These are phyloP conservation scores for Temnothorax curvispinosus DNA, from an alignment of 1,140 invertebrate genomes.

Conservation along the genomic window DNA sequence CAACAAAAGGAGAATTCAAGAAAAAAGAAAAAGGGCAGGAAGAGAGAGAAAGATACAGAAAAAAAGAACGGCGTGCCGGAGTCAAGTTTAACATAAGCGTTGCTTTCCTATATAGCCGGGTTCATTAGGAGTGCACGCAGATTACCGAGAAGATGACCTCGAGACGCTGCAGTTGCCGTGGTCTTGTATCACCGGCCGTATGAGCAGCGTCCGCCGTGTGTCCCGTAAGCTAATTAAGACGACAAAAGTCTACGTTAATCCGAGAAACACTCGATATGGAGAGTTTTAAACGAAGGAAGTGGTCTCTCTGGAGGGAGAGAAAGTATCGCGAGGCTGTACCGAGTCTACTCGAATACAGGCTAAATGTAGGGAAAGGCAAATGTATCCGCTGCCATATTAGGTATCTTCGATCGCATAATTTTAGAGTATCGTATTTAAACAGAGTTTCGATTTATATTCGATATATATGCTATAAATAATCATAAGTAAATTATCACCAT, in stretches of 20 bases:
- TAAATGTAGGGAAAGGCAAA: not conserved
- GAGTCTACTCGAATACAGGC: constrained; percentile 6
- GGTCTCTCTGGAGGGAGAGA: constrained; percentile 21
- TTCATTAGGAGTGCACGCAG: constrained; percentile 77
- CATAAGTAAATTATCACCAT: not conserved
- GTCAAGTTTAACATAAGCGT: constrained; percentile 75
- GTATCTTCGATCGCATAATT: not conserved
- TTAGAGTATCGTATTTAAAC: not conserved
- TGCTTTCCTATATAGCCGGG: constrained; percentile 75
- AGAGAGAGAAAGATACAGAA: constrained; percentile 24
- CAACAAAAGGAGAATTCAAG: not conserved
- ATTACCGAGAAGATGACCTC: constrained; percentile 77
- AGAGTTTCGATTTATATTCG: not conserved
- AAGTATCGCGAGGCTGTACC: not conserved
- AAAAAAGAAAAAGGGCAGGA: constrained; percentile 34
- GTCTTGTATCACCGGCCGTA: constrained; percentile 65
- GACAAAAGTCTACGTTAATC: constrained; percentile 78
- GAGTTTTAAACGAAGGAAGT: constrained; percentile 48
- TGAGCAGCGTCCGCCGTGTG: constrained; percentile 65
- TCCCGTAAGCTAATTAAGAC: constrained; percentile 78
- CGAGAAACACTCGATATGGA: constrained; percentile 74
- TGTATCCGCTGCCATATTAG: constrained; percentile 12
- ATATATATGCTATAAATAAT: not conserved
- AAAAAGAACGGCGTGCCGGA: constrained; percentile 65
- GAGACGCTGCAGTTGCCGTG: constrained; percentile 69